These are phyloP conservation scores for Deroplatys truncata DNA, from an alignment of 2,888 invertebrate species.

Conservation along the genomic window DNA sequence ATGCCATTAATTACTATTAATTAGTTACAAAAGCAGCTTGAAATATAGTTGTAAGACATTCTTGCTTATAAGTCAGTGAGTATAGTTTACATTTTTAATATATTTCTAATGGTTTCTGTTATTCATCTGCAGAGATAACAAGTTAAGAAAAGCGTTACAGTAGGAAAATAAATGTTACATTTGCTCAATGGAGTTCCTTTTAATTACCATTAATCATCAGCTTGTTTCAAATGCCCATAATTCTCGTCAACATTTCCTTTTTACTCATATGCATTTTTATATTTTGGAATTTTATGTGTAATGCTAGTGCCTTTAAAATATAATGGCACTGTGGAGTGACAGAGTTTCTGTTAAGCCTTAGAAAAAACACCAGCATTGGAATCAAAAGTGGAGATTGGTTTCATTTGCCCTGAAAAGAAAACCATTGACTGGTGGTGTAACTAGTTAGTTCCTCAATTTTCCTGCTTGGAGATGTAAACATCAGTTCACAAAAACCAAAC, in stretches of 20 bases:
- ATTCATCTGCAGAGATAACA: no score
- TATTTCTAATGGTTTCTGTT: no score
- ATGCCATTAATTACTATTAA: no score
- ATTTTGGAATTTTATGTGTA: not conserved
- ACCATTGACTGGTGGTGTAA: no score
- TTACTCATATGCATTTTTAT: not conserved
- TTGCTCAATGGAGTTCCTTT: not conserved
- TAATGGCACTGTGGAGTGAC: not conserved
- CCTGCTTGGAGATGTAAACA: not conserved
- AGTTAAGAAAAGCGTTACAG: no score
- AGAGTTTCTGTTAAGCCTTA: not conserved
- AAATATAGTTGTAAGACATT: no score
- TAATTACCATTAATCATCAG: not conserved
- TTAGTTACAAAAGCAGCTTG: no score
- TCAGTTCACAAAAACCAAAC: not conserved
- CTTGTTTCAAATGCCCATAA: not conserved
- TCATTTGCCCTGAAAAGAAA: no score
- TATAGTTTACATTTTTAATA: no score
- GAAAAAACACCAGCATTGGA: not conserved
- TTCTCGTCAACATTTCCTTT: not conserved
- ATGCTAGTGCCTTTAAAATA: not conserved
- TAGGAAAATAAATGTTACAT: not conserved
- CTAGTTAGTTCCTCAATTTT: no score
- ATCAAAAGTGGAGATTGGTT: not conserved
- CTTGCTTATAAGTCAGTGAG: no score